Conservation (phyloP, 2,888 invertebrate species). For the Hydroisotoma schaefferi region DNA sequence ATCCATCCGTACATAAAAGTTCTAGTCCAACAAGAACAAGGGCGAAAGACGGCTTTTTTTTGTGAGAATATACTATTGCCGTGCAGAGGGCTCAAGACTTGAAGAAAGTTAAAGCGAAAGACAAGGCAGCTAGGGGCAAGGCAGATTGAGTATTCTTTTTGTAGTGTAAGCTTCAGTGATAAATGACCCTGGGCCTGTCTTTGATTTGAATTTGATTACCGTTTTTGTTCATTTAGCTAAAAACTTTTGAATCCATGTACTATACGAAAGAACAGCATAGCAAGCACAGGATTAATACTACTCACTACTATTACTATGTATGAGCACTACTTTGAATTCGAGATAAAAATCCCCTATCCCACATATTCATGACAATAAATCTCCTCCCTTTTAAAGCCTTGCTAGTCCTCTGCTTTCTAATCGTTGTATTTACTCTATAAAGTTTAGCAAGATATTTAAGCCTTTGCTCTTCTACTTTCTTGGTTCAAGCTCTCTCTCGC, state of each 20-base stretch:
- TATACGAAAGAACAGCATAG: not conserved
- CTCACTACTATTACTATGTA: too few species aligned
- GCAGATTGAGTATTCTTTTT: constrained; percentile 16
- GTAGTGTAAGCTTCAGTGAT: constrained; percentile 22
- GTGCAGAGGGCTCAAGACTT: not conserved
- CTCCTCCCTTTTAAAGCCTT: constrained; percentile 22
- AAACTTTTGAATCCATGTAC: constrained; percentile 39
- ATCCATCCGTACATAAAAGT: too few species aligned
- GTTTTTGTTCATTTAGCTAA: constrained; percentile 48
- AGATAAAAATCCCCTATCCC: constrained; percentile 31
- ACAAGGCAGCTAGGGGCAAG: not conserved
- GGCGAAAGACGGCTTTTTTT: too few species aligned
- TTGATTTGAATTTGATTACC: constrained; percentile 50
- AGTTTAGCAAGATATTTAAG: too few species aligned
- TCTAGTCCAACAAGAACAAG: too few species aligned
- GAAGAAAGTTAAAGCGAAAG: not conserved
- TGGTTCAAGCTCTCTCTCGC: too few species aligned
- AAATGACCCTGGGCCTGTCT: constrained; percentile 40
- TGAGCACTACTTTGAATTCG: too few species aligned
- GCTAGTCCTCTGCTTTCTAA: too few species aligned
- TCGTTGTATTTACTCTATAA: too few species aligned
- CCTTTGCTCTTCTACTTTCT: too few species aligned
- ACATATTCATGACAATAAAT: constrained; percentile 42
- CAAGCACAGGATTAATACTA: too few species aligned
- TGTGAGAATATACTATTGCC: too few species aligned